Conservation (phyloP, 2,797 vertebrate genomes). For the Coendou prehensilis region DNA sequence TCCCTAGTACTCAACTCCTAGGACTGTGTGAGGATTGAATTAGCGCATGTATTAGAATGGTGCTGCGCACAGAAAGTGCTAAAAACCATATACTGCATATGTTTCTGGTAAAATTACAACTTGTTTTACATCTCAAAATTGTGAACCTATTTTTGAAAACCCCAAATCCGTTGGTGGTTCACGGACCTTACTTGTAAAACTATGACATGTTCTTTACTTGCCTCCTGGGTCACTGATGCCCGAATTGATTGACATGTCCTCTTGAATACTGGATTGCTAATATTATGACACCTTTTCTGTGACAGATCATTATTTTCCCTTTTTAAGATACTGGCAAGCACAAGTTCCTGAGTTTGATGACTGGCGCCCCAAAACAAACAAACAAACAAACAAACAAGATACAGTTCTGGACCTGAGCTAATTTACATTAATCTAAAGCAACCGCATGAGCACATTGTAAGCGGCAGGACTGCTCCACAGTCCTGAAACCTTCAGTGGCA, state of each 20-base stretch:
- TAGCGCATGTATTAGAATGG: not conserved
- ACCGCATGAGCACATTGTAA: accelerated
- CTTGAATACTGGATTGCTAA: not conserved
- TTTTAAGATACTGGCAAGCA: not conserved
- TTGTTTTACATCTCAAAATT: not conserved
- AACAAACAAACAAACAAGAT: not conserved
- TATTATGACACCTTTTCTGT: accelerated
- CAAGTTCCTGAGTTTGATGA: too few species aligned
- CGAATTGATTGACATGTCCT: accelerated
- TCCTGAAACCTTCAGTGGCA: not conserved
- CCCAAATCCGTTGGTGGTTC: not conserved
- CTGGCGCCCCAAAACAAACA: too few species aligned
- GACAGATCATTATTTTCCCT: not conserved
- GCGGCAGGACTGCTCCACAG: accelerated
- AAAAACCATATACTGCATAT: not conserved
- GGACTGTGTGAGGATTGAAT: not conserved
- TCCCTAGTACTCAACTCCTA: not conserved
- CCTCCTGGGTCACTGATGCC: not conserved
- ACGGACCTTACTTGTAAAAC: too few species aligned
- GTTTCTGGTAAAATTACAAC: not conserved
- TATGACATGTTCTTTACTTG: not conserved
- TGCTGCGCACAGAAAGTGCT: not conserved
- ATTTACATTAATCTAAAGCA: not conserved
- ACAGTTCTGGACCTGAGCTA: accelerated
- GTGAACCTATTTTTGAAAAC: not conserved